Conservation (phyloP, 2,888 invertebrate genomes). For the Frankliniella intonsa region DNA sequence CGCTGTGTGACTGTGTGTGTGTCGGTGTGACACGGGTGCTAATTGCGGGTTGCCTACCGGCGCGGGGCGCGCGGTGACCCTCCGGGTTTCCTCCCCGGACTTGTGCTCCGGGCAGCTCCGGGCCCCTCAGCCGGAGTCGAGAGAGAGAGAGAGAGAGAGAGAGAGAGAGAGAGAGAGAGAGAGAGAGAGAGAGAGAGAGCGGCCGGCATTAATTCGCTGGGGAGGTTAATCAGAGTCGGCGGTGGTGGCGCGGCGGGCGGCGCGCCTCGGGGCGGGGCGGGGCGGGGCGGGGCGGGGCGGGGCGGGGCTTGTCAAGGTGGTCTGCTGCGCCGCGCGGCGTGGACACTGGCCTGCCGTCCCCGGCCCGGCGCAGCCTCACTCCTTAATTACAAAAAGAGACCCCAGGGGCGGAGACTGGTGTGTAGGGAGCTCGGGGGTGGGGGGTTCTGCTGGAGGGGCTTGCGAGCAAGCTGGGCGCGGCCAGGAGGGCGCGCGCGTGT, state of each 20-base stretch:
- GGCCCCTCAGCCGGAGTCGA: not conserved
- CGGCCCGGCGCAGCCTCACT: not conserved
- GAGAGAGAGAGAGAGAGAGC: not conserved
- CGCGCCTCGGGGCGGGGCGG: not conserved
- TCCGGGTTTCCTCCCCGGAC: too few species aligned
- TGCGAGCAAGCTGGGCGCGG: not conserved
- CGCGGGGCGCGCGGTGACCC: too few species aligned
- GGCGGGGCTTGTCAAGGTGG: not conserved
- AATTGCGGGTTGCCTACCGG: too few species aligned
- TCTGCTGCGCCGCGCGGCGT: not conserved
- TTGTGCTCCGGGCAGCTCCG: too few species aligned
- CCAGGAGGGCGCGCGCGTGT: too few species aligned
- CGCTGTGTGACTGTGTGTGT: too few species aligned
- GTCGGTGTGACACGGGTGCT: too few species aligned
- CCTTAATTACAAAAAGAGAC: constrained; percentile 27
- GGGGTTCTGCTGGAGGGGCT: not conserved
- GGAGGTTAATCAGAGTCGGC: not conserved
- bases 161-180: constrained; percentile 1
- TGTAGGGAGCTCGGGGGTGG: not conserved
- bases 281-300: not conserved
- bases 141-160: not conserved
- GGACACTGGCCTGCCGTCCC: not conserved
- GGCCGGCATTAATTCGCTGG: not conserved
- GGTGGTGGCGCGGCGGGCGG: not conserved
- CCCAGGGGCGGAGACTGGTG: not conserved